These are phyloP conservation scores for Butorides virescens DNA, from an alignment of 2,113 vertebrate species.

Conservation along the genomic window DNA sequence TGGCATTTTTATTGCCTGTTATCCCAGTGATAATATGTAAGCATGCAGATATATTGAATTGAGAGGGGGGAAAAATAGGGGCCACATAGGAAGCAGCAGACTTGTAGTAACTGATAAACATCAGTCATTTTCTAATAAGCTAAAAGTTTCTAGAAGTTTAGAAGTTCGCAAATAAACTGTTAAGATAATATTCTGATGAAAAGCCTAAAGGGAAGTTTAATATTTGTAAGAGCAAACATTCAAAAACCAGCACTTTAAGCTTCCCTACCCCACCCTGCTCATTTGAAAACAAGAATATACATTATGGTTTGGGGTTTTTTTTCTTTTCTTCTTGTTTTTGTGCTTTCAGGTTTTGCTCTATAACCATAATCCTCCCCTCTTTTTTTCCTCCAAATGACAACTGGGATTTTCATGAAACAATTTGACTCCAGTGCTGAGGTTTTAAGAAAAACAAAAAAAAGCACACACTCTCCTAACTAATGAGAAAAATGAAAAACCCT, in stretches of 20 bases:
- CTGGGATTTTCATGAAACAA: neutral
- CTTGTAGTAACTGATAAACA: constrained; percentile 8
- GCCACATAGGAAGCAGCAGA: constrained; percentile 30
- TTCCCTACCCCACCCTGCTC: neutral
- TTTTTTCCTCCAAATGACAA: neutral
- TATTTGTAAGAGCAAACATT: neutral
- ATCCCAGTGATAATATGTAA: constrained; percentile 74
- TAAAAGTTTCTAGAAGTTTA: neutral
- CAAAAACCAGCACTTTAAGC: neutral
- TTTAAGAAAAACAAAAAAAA: neutral
- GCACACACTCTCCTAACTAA: neutral
- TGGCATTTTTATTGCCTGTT: constrained; percentile 77
- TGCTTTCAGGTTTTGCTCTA: neutral
- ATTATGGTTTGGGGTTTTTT: rapidly evolving
- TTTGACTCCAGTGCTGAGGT: neutral
- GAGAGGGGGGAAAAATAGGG: constrained; percentile 3
- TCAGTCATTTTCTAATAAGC: neutral
- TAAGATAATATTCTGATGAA: neutral
- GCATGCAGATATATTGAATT: constrained; percentile 63
- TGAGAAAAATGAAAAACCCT: neutral
- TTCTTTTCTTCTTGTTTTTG: neutral
- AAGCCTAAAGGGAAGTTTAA: neutral
- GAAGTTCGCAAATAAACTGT: neutral
- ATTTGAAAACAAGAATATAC: neutral
- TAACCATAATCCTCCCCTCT: neutral